phyloP scores from a whole-genome alignment of 2,888 invertebrate genomes.

The Dasypolia templi region DNA sequence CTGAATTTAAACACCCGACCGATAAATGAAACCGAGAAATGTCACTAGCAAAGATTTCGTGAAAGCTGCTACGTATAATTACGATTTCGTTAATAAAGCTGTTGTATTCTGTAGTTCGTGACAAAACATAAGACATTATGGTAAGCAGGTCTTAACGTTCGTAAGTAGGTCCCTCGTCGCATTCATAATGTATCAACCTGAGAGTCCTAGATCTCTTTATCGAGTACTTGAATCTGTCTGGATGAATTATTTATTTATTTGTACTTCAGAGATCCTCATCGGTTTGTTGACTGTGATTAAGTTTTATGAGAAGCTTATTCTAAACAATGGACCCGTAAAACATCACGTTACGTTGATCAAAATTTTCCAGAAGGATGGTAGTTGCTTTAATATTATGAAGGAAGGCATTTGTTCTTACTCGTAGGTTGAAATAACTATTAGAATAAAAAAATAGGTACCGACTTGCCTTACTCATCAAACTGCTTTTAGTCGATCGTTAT shows the following conservation, averaged over 20 bases:
- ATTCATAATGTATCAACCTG: conserved; percentile 32
- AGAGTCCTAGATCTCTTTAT: conserved; percentile 22
- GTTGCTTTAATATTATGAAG: neutral
- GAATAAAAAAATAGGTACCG: neutral
- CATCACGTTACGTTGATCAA: too few species aligned
- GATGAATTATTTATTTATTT: conserved; percentile 20
- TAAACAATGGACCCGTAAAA: neutral
- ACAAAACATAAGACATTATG: conserved; percentile 32
- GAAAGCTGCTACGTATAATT: neutral
- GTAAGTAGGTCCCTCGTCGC: conserved; percentile 35
- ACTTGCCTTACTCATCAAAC: neutral
- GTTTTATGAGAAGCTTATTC: neutral
- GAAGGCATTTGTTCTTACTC: too few species aligned
- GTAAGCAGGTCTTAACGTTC: conserved; percentile 17
- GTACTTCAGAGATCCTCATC: neutral
- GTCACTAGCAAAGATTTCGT: neutral
- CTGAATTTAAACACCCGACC: neutral
- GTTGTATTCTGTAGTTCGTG: conserved; percentile 31
- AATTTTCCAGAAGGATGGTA: neutral
- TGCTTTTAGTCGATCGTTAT: neutral
- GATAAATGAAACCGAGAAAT: neutral
- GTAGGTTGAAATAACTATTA: neutral
- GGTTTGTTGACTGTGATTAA: neutral
- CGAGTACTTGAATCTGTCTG: conserved; percentile 9
- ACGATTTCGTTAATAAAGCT: conserved; percentile 7